phyloP scores from a whole-genome alignment of 2,113 vertebrate species.

The Paraplagusia blochii region DNA sequence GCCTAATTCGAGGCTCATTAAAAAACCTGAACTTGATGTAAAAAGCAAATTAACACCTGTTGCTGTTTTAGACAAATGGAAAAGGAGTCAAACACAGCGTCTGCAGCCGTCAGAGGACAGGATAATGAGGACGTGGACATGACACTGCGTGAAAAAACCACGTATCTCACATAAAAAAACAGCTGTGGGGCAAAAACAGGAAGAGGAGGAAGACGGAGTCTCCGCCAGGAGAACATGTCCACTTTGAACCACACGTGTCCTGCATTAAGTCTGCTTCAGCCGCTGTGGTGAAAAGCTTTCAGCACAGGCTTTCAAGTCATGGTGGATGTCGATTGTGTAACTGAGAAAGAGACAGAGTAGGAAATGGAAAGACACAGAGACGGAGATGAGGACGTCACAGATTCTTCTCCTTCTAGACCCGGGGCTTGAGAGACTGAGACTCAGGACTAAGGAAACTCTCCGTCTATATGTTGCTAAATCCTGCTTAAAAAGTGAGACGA shows the following conservation, averaged over 20 bases:
- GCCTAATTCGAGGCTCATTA: background rate
- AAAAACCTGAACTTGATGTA: slow-evolving; percentile 2
- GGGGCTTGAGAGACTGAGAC: slow-evolving; percentile 32
- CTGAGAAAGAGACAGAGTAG: slow-evolving; percentile 7
- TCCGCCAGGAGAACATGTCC: slow-evolving; percentile 28
- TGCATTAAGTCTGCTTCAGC: slow-evolving; percentile 53
- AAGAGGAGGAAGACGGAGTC: too few species aligned
- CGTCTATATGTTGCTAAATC: slow-evolving; percentile 38
- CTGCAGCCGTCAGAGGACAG: slow-evolving; percentile 6
- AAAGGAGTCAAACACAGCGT: background rate
- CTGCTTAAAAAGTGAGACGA: slow-evolving; percentile 8
- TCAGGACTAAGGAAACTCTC: slow-evolving; percentile 34
- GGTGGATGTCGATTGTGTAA: slow-evolving; percentile 54
- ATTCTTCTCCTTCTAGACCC: slow-evolving; percentile 4
- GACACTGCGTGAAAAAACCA: slow-evolving; percentile 2
- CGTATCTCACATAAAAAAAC: slow-evolving; percentile 20
- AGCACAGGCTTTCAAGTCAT: slow-evolving; percentile 20
- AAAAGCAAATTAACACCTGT: background rate
- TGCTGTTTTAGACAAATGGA: slow-evolving; percentile 6
- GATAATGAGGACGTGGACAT: slow-evolving; percentile 6
- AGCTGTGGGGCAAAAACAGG: background rate
- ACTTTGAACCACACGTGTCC: slow-evolving; percentile 54
- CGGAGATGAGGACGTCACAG: slow-evolving; percentile 15
- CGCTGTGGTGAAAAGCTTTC: slow-evolving; percentile 50
- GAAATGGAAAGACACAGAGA: slow-evolving; percentile 15